Base-by-base conservation (phyloP, 2,888 invertebrate species). In the Microplitis manilae region DNA sequence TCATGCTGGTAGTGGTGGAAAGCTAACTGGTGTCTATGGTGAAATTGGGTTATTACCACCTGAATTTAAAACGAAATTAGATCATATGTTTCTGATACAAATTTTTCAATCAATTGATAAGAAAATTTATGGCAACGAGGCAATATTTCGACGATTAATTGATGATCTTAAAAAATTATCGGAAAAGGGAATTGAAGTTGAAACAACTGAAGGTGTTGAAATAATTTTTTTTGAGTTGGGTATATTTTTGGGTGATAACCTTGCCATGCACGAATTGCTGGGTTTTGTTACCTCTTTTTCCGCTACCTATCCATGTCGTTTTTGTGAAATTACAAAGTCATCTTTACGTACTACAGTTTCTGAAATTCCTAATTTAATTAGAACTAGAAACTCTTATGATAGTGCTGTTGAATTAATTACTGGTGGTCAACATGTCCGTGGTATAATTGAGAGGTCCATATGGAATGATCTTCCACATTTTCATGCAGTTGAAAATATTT, bases 151-250 rank as follows among this genome's bases (percentile, higher is more conserved):
- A 30, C 67, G 68, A 6, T 13, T 79, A 39, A 68, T 79, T n/a
- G 65, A 80, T 8, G 79, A 80, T 9, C 17, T 80, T 1, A 77
- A 74, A 50, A 73, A 61, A 71, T 60, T 80, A 60, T 68, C 77
- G 68, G 62, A 8, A 20, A 17, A 20, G 1, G 77, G 80, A 2
- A 76, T 80, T 64, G 20, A 60, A 13, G 41, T 79, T 7, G 13
- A 15, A 59, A 75, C 68, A 13, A 40, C 30, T 5, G n/a, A 72
- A 1, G 65, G 50, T n/a, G 40, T 40, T 40, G 41, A 68, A 40
- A 68, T n/a, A 40, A 68, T 68, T 68, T 68, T 13, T 39, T 68
- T 68, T 15, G 38, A 15, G 7, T 15, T 68, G 15, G 68, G 68
- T 5, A 13, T 68, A 40, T 39, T 68, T 9, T 15, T 38, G 8